Percentiles rank a stretch among this genome's conserved stretches.
These are phyloP conservation scores for Hemithea aestivaria DNA, from an alignment of 2,888 invertebrate genomes.

Conservation along the genomic window DNA sequence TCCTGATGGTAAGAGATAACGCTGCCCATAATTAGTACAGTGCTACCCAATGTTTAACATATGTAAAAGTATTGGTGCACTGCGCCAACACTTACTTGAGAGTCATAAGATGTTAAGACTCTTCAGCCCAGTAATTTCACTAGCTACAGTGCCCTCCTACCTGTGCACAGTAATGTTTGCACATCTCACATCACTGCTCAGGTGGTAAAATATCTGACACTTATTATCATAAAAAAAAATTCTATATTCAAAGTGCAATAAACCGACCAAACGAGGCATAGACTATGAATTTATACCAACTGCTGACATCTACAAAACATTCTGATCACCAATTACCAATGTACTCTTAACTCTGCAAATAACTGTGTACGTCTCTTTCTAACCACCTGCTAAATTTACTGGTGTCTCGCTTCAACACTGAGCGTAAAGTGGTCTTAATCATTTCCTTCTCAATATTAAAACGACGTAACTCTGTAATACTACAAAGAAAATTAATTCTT, in stretches of 20 bases:
- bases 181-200: too few species aligned
- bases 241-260: background rate
- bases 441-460: constrained; percentile 27
- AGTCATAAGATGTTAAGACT: too few species aligned
- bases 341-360: constrained; percentile 59
- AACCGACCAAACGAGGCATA: constrained; percentile 50
- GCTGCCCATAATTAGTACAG: too few species aligned
- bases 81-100: too few species aligned
- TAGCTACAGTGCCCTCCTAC: too few species aligned
- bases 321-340: constrained; percentile 74
- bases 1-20: too few species aligned
- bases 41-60: too few species aligned
- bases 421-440: constrained; percentile 60
- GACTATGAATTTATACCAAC: constrained; percentile 60
- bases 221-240: background rate
- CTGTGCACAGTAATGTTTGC: too few species aligned
- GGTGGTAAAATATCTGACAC: too few species aligned
- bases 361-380: constrained; percentile 36
- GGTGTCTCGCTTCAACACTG: constrained; percentile 29
- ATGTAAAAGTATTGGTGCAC: too few species aligned
- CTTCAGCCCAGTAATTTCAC: too few species aligned
- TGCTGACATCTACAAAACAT: constrained; percentile 74
- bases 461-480: constrained; percentile 16
- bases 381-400: constrained; percentile 21
- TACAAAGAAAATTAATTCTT: constrained; percentile 11